A percentile compares a stretch with the other conserved stretches of the same genome.
Evolutionary conservation across 2,797 vertebrate species (phyloP).

Genomic region (Brachyalestes nurse): DNA sequence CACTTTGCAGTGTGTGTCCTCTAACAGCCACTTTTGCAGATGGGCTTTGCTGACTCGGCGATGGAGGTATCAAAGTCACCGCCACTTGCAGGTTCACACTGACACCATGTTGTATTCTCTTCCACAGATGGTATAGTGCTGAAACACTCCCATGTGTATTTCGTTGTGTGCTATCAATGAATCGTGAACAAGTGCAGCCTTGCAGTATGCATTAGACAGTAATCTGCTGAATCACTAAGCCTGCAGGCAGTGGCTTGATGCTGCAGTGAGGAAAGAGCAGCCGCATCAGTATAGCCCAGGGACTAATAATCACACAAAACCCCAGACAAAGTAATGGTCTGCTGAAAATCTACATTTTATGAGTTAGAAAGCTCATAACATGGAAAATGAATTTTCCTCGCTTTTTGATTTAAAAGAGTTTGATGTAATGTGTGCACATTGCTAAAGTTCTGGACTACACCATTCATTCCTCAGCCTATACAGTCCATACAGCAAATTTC

Average conservation of each 20-base stretch:
- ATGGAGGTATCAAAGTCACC: slow-evolving; percentile 37
- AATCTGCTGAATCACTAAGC: slow-evolving; percentile 47
- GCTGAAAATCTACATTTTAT: slow-evolving; percentile 11
- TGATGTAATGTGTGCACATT: background rate
- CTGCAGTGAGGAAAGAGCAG: slow-evolving; percentile 20
- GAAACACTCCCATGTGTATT: slow-evolving; percentile 31
- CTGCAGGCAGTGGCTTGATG: slow-evolving; percentile 25
- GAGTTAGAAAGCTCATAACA: background rate
- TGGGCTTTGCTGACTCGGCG: slow-evolving; percentile 11
- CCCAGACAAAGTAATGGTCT: background rate
- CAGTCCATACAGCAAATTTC: too few species aligned
- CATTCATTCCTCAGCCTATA: background rate
- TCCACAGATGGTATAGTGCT: slow-evolving; percentile 42
- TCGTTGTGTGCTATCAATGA: slow-evolving; percentile 25
- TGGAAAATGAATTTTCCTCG: slow-evolving; percentile 7
- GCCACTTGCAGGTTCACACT: slow-evolving; percentile 20
- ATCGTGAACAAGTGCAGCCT: slow-evolving; percentile 11
- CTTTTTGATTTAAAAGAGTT: background rate
- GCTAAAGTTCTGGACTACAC: background rate
- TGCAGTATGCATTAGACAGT: slow-evolving; percentile 29
- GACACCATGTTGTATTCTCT: slow-evolving; percentile 8
- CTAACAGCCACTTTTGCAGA: background rate
- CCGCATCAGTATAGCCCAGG: slow-evolving; percentile 19
- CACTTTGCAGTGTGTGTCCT: background rate
- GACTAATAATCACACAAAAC: slow-evolving; percentile 16